Evolutionary conservation across 1,140 invertebrate species (phyloP).

Genomic region (Phortica variegata): DNA sequence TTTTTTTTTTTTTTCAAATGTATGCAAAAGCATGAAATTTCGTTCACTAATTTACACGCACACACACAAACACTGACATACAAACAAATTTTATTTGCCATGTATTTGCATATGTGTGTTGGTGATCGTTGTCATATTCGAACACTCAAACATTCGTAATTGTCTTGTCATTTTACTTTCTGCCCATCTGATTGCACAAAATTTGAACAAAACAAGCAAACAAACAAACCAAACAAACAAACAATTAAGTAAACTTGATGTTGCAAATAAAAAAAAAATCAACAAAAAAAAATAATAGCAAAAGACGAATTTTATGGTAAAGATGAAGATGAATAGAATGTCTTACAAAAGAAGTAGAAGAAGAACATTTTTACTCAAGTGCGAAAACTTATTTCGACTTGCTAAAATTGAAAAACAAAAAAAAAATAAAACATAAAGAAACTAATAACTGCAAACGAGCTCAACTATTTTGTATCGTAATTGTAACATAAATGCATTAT

Average conservation of each 20-base stretch:
- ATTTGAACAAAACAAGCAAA: conserved; percentile 14
- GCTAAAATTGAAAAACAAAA: conserved; percentile 17
- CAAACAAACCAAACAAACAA: conserved; percentile 9
- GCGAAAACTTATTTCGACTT: too few relatives aligned
- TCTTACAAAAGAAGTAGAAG: too few relatives aligned
- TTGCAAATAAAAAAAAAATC: neutral
- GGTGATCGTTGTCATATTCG: conserved; percentile 18
- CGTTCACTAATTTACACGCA: too few relatives aligned
- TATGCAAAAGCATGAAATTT: too few relatives aligned
- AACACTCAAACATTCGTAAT: too few relatives aligned
- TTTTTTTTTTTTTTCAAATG: too few relatives aligned
- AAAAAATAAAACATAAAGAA: conserved; percentile 6
- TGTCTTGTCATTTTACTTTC: conserved; percentile 56
- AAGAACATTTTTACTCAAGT: too few relatives aligned
- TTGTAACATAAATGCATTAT: conserved; percentile 10
- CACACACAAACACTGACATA: conserved; percentile 1
- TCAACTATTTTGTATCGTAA: conserved; percentile 6
- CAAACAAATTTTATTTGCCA: conserved; percentile 3
- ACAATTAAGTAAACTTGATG: neutral
- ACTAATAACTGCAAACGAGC: conserved; percentile 10
- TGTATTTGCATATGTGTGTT: conserved; percentile 18
- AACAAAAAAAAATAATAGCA: conserved; percentile 1
- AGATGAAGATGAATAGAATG: too few relatives aligned
- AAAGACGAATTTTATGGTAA: conserved; percentile 17
- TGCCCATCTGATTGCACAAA: conserved; percentile 55